Base-by-base conservation (phyloP, 2,113 vertebrate genomes). In the Sardina pilchardus region DNA sequence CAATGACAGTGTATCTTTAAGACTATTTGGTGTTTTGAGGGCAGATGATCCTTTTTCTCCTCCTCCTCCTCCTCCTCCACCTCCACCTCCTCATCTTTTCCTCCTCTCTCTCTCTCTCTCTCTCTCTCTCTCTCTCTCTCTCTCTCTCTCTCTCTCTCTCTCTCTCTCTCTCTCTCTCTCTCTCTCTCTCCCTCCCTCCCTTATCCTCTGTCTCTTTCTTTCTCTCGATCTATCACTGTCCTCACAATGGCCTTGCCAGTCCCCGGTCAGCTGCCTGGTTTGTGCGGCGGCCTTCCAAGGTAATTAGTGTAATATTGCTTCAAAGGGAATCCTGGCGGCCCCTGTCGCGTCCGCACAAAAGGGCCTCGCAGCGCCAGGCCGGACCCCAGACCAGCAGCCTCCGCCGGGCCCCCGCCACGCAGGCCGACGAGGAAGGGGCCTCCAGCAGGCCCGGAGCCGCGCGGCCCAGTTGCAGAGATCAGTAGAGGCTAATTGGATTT, bases 271-370 rank as follows among this genome's bases (percentile, higher is more conserved):
- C 92, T 89, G 86, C 90, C 92, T 93, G 92, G 92, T 93, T 93
- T 93, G 93, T 93, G 90, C 92, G 90, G 92, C 92, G 90, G 92
- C 94, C 93, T 94, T 95, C 93, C 90, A 91, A 94, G 91, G 93
- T 95, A 96, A 96, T 96, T 95, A 94, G 94, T 94, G 94, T 94
- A 95, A 95, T 96, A 95, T 95, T 94, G 93, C 95, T 96, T 96
- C 94, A 95, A 95, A 95, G 95, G 93, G 91, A 94, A 94, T 91
- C 92, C 93, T 91, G 91, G 92, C 93, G 93, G 93, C 92, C 93
- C 92, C 94, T 83, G 90, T 91, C 93, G 90, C 93, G 90, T 93
- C 91, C 93, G 95, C 95, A 94, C 63, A 71, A 71, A 95, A 95
- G 95, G 94, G 90, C 91, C 94, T 92, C 84, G 82, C 90, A 90